A percentile compares a stretch with the other conserved stretches of the same genome.
Conservation (phyloP, 2,888 invertebrate genomes). For the Agrotis clavis region DNA sequence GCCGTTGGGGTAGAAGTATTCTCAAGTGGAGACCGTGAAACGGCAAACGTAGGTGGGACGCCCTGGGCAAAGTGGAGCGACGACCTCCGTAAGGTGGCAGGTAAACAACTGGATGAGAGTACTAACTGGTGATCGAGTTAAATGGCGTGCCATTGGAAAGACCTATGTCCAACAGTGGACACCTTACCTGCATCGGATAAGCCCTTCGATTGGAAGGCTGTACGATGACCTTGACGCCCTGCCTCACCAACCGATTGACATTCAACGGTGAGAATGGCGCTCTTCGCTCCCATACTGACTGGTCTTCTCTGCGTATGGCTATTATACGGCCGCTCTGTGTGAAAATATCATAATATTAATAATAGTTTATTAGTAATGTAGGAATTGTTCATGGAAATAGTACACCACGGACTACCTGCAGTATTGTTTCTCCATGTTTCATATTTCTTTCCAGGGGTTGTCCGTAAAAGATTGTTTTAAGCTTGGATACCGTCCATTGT, state of each 20-base stretch:
- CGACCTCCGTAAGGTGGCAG: too few relatives aligned
- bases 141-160: too few relatives aligned
- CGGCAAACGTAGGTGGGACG: too few relatives aligned
- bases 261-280: constrained; percentile 98
- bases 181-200: constrained; percentile 97
- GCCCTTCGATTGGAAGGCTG: constrained; percentile 99
- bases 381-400: constrained; percentile 2
- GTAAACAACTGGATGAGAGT: too few relatives aligned
- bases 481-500: constrained; percentile 35
- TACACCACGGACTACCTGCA: constrained; percentile 24
- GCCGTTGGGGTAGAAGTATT: too few relatives aligned
- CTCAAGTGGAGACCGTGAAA: too few relatives aligned
- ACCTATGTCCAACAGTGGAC: too few relatives aligned
- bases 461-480: constrained; percentile 29
- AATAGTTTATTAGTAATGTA: not conserved
- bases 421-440: constrained; percentile 19
- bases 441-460: constrained; percentile 8
- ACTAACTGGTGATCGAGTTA: too few relatives aligned
- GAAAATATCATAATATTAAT: constrained; percentile 8
- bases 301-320: constrained; percentile 97
- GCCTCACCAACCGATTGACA: constrained; percentile 96
- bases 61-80: too few relatives aligned
- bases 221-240: constrained; percentile 98
- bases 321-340: constrained; percentile 93
- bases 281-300: constrained; percentile 98